Base-by-base conservation (phyloP, 2,113 vertebrate species). In the Addax nasomaculatus region DNA sequence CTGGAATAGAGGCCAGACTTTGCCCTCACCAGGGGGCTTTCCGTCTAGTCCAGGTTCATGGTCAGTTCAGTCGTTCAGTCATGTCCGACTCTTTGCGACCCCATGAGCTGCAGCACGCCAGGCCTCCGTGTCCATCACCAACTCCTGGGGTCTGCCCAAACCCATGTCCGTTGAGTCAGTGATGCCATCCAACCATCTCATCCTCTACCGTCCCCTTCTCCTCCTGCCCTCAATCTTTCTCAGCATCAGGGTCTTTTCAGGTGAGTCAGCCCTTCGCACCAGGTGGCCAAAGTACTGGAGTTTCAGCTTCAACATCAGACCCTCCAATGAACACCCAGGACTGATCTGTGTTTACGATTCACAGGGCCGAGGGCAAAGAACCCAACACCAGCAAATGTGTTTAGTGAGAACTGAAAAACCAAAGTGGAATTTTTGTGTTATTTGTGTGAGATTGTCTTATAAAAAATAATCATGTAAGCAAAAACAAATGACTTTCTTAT, bases 21-120 rank as follows among this genome's bases (percentile, higher is more conserved):
- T 6, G 36, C 70, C 70, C 76, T 60, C 23, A 17, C 76, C 39
- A 0, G 43, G 10, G 25, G 19, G 5, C 51, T 49, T 19, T n/a
- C 86, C 0, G 1, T 83, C 78, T 27, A 13, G 17, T 17, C 33
- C 2, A 73, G 30, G 49, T 57, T 70, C 5, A 2, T 5, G 5
- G 60, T 62, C 60, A 33, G 60, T 30, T 16, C 29, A 62, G 29
- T 62, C 29, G 6, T 30, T 62, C 60, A 33, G 64, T 36, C 4
- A 0, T 19, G 64, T 21, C 64, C 3, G 0, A 11, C 17, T 36
- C 17, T 57, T 57, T 67, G 64, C 4, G 0, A 21, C n/a, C 17
- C 8, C 17, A 36, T n/a, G 64, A 10, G 3, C 16, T 21, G 2
- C 3, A 67, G 33, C 64, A 8, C 1, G 1, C 64, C 64, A 67